Evolutionary conservation across 1,140 invertebrate genomes (phyloP).

Genomic region (Lamellibrachia luymesi): DNA sequence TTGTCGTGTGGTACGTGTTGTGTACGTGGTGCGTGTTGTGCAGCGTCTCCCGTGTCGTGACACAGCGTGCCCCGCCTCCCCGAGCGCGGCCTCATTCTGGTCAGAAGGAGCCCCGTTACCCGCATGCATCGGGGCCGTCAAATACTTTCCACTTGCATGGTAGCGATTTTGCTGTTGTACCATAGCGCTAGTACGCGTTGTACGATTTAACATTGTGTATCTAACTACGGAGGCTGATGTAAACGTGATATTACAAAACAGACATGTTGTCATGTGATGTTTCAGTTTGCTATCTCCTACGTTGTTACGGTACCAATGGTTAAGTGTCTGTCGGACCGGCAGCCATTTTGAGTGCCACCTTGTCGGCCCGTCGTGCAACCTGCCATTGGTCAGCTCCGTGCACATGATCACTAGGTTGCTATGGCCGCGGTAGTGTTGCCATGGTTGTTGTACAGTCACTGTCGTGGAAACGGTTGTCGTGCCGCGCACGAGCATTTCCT

Average conservation of each 20-base stretch:
- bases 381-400: neutral
- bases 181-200: neutral
- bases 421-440: neutral
- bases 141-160: neutral
- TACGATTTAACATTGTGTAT: neutral
- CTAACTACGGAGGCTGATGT: neutral
- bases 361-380: neutral
- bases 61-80: neutral
- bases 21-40: neutral
- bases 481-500: conserved; percentile 2
- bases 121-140: neutral
- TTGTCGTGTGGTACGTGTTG: neutral
- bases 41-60: neutral
- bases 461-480: neutral
- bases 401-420: neutral
- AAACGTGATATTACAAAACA: neutral
- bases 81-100: neutral
- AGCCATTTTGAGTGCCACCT: neutral
- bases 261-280: neutral
- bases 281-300: neutral
- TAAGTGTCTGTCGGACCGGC: neutral
- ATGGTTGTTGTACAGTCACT: neutral
- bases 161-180: neutral
- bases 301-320: neutral
- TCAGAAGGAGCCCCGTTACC: neutral